Conservation (phyloP, 2,888 invertebrate species). For the Agrilus biguttatus region DNA sequence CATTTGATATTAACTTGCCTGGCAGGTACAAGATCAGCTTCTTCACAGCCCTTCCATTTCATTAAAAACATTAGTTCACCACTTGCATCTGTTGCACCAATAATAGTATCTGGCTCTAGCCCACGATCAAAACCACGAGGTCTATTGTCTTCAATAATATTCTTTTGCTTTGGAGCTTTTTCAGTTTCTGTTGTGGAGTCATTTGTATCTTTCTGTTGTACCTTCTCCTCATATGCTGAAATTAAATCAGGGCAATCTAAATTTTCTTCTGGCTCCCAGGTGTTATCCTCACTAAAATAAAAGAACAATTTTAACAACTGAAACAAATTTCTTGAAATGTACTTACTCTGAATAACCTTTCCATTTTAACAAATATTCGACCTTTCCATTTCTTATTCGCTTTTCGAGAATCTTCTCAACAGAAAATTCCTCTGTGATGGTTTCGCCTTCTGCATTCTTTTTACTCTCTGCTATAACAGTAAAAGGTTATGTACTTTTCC, state of each 20-base stretch:
- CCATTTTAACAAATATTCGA: conserved; percentile 52
- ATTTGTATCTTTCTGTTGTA: not conserved
- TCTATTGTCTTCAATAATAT: conserved; percentile 28
- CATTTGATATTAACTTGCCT: conserved; percentile 44
- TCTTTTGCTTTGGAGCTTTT: conserved; percentile 23
- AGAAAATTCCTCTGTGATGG: conserved; percentile 46
- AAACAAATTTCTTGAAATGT: not conserved
- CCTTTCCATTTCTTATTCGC: conserved; percentile 51
- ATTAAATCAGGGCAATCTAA: conserved; percentile 64
- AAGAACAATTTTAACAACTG: not conserved
- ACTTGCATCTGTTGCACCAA: conserved; percentile 80
- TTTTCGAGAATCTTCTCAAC: conserved; percentile 64
- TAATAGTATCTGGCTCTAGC: conserved; percentile 69
- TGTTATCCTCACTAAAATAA: conserved; percentile 41
- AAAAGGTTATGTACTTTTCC: conserved; percentile 1
- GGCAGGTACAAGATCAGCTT: conserved; percentile 50
- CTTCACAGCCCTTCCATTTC: conserved; percentile 63
- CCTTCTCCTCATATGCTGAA: conserved; percentile 24
- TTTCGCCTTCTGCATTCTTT: conserved; percentile 9
- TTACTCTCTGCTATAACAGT: conserved; percentile 1
- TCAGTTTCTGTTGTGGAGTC: conserved; percentile 8
- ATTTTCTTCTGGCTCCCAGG: conserved; percentile 76
- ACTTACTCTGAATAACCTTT: conserved; percentile 49
- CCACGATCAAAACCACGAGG: conserved; percentile 66
- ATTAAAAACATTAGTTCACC: conserved; percentile 81